Evolutionary conservation across 2,113 vertebrate species (phyloP), one percentile per base, ranked within the genome.

Genomic region (Chunga burmeisteri): DNA sequence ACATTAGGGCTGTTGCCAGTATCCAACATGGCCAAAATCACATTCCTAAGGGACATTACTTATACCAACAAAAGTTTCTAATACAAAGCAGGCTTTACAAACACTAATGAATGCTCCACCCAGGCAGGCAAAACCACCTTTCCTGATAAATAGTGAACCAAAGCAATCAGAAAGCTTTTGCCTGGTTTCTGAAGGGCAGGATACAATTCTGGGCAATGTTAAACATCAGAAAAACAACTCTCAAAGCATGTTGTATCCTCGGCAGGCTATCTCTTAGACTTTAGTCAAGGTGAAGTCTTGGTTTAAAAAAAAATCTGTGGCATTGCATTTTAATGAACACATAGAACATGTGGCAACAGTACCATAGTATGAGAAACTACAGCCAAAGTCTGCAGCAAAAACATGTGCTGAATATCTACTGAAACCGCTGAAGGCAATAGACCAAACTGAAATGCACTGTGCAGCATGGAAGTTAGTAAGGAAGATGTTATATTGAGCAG

Each of bases 21-120:
- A 74, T 59, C 29, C 73, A 88, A 81, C 7, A 2, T 40, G 0
- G 30, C 87, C 86, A 97, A 88, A 90, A 91, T 67, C 92, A 96
- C 85, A 88, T 83, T 93, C 80, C 40, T 88, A 70, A 74, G 80
- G 74, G 71, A 92, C 63, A 74, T 68, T 63, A 66, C 67, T 82
- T 96, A 94, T 12, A 52, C 47, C 55, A 83, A 83, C 29, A 67
- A 38, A 90, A 12, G 1, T 86, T 92, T 67, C 79, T 92, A 71
- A 77, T 66, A 85, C 75, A 90, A 86, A 93, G 19, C 59, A 88
- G 72, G n/a, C 59, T 83, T 93, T 93, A 66, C 53, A 92, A 81
- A 86, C 30, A 36, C 29, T 75, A 67, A 63, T 30, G 32, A 78
- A 16, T 44, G 67, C 59, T 88, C 72, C 94, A 89, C 80, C 79